A percentile compares a stretch with the other conserved stretches of the same genome.
Evolutionary conservation across 2,888 invertebrate genomes (phyloP).

Genomic region (Habrosyne pyritoides): DNA sequence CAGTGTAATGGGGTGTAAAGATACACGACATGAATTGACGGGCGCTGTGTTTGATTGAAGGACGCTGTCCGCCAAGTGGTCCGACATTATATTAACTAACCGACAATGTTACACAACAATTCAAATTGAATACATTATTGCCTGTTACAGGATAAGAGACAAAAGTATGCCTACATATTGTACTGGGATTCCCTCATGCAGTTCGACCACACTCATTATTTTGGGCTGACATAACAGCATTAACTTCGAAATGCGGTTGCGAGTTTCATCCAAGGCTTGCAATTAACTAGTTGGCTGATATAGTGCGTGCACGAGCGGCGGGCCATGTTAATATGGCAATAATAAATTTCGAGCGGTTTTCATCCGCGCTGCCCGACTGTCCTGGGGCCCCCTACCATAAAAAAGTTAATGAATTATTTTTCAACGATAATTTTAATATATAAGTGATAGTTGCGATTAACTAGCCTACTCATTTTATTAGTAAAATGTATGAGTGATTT

Average conservation of each 20-base stretch:
- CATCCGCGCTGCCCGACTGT: slow-evolving; percentile 51
- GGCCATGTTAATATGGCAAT: slow-evolving; percentile 75
- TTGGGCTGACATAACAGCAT: slow-evolving; percentile 69
- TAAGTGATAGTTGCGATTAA: slow-evolving; percentile 16
- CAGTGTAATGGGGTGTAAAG: slow-evolving; percentile 51
- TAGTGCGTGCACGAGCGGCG: slow-evolving; percentile 60
- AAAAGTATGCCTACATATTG: neutral
- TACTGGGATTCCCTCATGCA: slow-evolving; percentile 40
- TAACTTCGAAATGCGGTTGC: slow-evolving; percentile 75
- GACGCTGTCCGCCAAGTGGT: slow-evolving; percentile 30
- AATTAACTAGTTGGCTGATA: slow-evolving; percentile 77
- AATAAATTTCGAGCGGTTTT: slow-evolving; percentile 75
- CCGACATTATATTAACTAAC: neutral
- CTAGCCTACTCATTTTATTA: neutral
- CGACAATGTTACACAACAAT: neutral
- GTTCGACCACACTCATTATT: slow-evolving; percentile 65
- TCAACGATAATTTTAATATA: slow-evolving; percentile 52
- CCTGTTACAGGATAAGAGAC: neutral
- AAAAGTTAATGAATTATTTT: slow-evolving; percentile 65
- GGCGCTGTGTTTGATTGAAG: slow-evolving; percentile 43
- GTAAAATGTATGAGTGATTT: slow-evolving; percentile 10
- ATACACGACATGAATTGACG: slow-evolving; percentile 38
- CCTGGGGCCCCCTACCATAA: slow-evolving; percentile 53
- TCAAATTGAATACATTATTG: neutral
- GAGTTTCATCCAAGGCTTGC: slow-evolving; percentile 75